phyloP scores from a whole-genome alignment of 2,888 invertebrate genomes.

The Ceramica pisi region DNA sequence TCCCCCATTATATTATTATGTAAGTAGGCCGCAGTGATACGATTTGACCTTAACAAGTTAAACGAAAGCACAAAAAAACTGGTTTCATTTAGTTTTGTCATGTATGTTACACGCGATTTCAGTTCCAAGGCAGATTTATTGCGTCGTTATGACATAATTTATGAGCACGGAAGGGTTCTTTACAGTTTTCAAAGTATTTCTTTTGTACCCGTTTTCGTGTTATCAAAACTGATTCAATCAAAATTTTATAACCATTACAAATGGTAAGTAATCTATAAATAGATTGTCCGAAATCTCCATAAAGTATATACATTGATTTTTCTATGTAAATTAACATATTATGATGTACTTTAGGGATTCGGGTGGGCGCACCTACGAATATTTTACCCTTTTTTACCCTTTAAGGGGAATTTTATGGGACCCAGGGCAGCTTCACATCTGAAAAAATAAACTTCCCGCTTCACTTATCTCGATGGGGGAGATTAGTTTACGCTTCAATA shows the following conservation, averaged over 20 bases:
- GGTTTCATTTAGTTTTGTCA: slow-evolving; percentile 64
- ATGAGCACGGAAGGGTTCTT: slow-evolving; percentile 62
- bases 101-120: slow-evolving; percentile 68
- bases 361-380: slow-evolving; percentile 38
- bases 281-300: slow-evolving; percentile 24
- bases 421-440: slow-evolving; percentile 45
- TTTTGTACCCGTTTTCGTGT: slow-evolving; percentile 50
- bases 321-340: slow-evolving; percentile 43
- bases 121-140: slow-evolving; percentile 61
- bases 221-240: slow-evolving; percentile 56
- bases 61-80: slow-evolving; percentile 56
- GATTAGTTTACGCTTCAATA: slow-evolving; percentile 36
- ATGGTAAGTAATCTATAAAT: slow-evolving; percentile 33
- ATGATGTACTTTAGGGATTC: slow-evolving; percentile 30
- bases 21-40: slow-evolving; percentile 62
- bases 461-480: slow-evolving; percentile 24
- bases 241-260: slow-evolving; percentile 51
- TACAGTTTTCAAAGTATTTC: slow-evolving; percentile 59
- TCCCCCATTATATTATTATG: slow-evolving; percentile 51
- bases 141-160: slow-evolving; percentile 65
- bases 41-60: slow-evolving; percentile 60
- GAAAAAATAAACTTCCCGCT: slow-evolving; percentile 51
- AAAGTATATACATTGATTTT: slow-evolving; percentile 41
- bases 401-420: slow-evolving; percentile 50
- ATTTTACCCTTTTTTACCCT: slow-evolving; percentile 49